Conservation (phyloP, 2,113 vertebrate genomes). For the Taxidea taxus region DNA sequence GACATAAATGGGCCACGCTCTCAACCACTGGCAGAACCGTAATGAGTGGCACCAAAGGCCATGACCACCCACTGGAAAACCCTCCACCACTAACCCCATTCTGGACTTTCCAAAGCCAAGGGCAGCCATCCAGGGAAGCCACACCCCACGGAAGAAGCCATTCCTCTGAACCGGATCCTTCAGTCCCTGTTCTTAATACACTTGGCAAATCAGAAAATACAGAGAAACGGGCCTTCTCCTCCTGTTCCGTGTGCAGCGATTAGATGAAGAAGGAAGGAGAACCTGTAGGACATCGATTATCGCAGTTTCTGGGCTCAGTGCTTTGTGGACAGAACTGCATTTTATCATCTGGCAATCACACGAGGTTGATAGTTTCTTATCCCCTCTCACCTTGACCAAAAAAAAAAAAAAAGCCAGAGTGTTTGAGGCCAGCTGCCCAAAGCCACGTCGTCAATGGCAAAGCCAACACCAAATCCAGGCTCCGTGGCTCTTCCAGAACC, state of each 20-base stretch:
- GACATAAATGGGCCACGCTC: accelerated
- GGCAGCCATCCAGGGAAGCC: background rate
- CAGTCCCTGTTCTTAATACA: background rate
- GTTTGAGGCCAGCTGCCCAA: background rate
- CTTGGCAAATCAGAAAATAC: background rate
- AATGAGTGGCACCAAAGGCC: background rate
- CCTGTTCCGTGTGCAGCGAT: background rate
- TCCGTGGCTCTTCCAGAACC: background rate
- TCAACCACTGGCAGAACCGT: accelerated
- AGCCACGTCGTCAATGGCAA: background rate
- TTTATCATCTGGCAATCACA: background rate
- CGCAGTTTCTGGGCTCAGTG: background rate
- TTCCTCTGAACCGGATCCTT: background rate
- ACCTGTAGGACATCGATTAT: background rate
- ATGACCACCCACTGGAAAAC: background rate
- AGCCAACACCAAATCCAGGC: background rate
- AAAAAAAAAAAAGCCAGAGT: background rate
- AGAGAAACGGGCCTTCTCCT: background rate
- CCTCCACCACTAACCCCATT: background rate
- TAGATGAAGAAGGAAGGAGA: background rate
- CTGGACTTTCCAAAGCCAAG: background rate
- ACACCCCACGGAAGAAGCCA: background rate
- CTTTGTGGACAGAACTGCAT: background rate
- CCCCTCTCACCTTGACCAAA: background rate
- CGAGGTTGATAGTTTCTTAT: background rate